These are phyloP conservation scores for Natator depressus DNA, from an alignment of 2,113 vertebrate species.

Conservation along the genomic window DNA sequence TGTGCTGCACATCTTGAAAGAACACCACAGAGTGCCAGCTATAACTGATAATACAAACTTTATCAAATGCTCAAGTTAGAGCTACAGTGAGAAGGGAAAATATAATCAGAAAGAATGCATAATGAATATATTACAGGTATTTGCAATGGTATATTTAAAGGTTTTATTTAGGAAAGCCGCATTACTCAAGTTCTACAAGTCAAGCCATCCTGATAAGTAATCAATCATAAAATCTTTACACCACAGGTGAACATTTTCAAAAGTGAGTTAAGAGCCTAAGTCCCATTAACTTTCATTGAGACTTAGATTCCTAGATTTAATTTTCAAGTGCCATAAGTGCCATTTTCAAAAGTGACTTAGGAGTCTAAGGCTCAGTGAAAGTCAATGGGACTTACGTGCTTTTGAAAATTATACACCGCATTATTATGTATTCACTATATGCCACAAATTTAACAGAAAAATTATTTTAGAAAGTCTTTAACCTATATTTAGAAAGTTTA, in stretches of 20 bases:
- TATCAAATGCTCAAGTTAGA: not conserved
- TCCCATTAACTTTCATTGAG: not conserved
- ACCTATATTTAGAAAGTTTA: not conserved
- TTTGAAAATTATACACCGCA: not conserved
- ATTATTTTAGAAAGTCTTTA: not conserved
- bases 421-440: not conserved
- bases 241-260: not conserved
- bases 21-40: not conserved
- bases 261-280: not conserved
- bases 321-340: no score
- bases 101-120: not conserved
- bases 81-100: not conserved
- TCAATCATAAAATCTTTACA: not conserved
- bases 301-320: no score
- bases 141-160: not conserved
- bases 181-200: not conserved
- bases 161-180: not conserved
- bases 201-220: not conserved
- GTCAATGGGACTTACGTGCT: no score
- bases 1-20: not conserved
- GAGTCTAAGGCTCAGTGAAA: no score
- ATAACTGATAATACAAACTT: not conserved
- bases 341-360: no score
- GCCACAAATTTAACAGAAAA: not conserved
- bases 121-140: not conserved